Conservation (phyloP, 2,797 vertebrate genomes). For the Malurus leucopterus region DNA sequence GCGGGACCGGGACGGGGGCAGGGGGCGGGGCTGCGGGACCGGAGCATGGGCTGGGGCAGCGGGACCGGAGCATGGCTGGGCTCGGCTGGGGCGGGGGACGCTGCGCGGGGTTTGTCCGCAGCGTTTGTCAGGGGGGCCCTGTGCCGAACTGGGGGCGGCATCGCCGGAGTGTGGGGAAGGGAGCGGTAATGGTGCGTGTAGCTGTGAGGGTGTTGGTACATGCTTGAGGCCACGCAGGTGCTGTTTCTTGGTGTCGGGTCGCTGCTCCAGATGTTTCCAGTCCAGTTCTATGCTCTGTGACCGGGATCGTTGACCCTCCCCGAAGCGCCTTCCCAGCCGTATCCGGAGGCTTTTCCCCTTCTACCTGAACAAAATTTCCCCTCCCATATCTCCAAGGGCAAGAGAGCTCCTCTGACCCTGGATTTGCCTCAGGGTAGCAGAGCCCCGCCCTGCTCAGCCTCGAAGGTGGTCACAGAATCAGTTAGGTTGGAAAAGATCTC, state of each 20-base stretch:
- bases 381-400: too few relatives aligned
- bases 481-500: not conserved
- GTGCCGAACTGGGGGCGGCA: not conserved
- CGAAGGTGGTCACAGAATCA: not conserved
- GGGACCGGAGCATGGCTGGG: fast-evolving
- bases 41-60: not conserved
- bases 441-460: not conserved
- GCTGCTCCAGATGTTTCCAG: not conserved
- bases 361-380: fast-evolving
- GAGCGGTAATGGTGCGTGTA: not conserved
- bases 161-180: too few relatives aligned
- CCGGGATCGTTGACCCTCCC: fast-evolving
- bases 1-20: too few relatives aligned
- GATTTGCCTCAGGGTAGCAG: too few relatives aligned
- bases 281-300: not conserved
- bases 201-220: not conserved
- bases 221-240: not conserved
- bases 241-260: too few relatives aligned
- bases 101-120: not conserved
- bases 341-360: not conserved
- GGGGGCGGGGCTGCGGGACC: not conserved
- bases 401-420: too few relatives aligned
- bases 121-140: not conserved
- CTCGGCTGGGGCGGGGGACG: too few relatives aligned
- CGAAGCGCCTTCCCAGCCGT: fast-evolving